A percentile compares a stretch with the other conserved stretches of the same genome.
Evolutionary conservation across 2,888 invertebrate species (phyloP).

Genomic region (Tetrapedia diversipes): DNA sequence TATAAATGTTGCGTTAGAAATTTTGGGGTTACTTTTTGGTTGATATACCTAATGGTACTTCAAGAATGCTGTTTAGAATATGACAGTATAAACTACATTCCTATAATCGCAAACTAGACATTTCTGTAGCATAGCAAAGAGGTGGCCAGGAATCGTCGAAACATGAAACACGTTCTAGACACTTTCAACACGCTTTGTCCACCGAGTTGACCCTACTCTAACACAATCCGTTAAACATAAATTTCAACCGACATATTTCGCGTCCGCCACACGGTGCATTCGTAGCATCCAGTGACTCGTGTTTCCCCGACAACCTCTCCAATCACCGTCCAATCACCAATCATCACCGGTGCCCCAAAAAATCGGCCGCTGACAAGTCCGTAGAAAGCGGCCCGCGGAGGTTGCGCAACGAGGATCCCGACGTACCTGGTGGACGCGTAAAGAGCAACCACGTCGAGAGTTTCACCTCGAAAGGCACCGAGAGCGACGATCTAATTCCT

Average conservation of each 20-base stretch:
- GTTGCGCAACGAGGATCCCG: background rate
- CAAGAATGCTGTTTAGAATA: no score
- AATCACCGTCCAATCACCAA: conserved; percentile 1
- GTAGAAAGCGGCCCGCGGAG: background rate
- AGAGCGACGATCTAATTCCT: conserved; percentile 56
- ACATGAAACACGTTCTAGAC: no score
- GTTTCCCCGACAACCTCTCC: background rate
- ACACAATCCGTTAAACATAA: no score
- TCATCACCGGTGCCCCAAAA: background rate
- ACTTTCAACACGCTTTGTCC: no score
- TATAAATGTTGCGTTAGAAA: no score
- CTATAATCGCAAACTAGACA: no score
- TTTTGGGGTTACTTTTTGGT: no score
- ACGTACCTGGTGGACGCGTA: conserved; percentile 35
- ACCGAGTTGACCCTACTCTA: no score
- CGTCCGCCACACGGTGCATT: background rate
- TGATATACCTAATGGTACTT: no score
- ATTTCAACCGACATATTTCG: background rate
- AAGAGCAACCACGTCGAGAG: conserved; percentile 45
- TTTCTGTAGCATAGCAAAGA: no score
- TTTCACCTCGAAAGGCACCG: conserved; percentile 43
- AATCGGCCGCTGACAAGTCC: background rate
- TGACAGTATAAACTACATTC: no score
- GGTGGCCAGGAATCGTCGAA: no score
- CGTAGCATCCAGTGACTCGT: background rate